These are phyloP conservation scores for Bos indicus DNA, from an alignment of 2,113 vertebrate species.

Conservation along the genomic window DNA sequence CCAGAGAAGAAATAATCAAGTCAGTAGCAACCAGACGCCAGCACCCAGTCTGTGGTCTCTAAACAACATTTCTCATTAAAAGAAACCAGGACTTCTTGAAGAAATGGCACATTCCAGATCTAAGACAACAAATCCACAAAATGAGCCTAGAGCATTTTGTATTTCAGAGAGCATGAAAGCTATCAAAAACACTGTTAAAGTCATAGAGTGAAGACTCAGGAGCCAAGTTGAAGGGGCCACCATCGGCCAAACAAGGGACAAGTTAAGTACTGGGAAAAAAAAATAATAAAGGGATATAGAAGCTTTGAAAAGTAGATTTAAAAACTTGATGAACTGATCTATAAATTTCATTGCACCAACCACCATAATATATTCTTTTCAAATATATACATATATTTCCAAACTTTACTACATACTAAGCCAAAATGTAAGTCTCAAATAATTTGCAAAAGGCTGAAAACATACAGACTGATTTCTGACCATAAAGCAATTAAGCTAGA, in stretches of 20 bases:
- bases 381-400: neutral
- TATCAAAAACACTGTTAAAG: neutral
- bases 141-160: neutral
- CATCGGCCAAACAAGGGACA: neutral
- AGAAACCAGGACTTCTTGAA: neutral
- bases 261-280: neutral
- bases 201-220: neutral
- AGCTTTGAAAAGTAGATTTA: neutral
- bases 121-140: neutral
- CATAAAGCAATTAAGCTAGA: neutral
- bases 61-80: neutral
- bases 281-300: neutral
- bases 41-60: neutral
- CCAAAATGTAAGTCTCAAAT: neutral
- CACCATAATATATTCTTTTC: neutral
- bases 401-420: neutral
- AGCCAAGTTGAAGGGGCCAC: neutral
- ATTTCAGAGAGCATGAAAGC: neutral
- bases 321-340: neutral
- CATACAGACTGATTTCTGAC: neutral
- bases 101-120: conserved; percentile 7
- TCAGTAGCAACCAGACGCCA: neutral
- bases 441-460: neutral
- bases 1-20: neutral
- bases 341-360: neutral